Evolutionary conservation across 2,888 invertebrate genomes (phyloP).

Genomic region (Leptarthrus brevirostris): DNA sequence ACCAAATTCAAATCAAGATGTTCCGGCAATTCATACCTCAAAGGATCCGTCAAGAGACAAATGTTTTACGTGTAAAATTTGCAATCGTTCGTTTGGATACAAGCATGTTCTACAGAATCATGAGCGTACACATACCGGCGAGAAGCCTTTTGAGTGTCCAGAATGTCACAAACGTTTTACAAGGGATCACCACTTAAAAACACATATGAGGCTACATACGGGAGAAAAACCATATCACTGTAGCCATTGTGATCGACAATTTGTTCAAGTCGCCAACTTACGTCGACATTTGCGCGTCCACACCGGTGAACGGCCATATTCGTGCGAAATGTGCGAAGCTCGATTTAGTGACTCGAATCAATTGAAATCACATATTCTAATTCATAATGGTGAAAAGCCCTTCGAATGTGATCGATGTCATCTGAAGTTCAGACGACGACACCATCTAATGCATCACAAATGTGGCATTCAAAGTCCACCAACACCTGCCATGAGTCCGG

Average conservation of each 20-base stretch:
- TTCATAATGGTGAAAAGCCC: slow-evolving; percentile 91
- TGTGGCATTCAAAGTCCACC: slow-evolving; percentile 71
- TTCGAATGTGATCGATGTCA: slow-evolving; percentile 85
- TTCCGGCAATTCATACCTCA: slow-evolving; percentile 55
- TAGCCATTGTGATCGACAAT: slow-evolving; percentile 90
- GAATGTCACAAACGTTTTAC: slow-evolving; percentile 94
- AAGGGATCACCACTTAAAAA: slow-evolving; percentile 92
- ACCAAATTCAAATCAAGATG: slow-evolving; percentile 66
- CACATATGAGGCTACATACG: slow-evolving; percentile 91
- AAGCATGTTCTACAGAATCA: slow-evolving; percentile 95
- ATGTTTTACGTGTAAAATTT: slow-evolving; percentile 88
- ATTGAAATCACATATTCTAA: slow-evolving; percentile 87
- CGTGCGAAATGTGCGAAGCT: slow-evolving; percentile 85
- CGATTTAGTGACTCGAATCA: slow-evolving; percentile 94
- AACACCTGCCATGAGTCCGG: slow-evolving; percentile 61
- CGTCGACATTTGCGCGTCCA: slow-evolving; percentile 89
- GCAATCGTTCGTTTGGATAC: slow-evolving; percentile 90
- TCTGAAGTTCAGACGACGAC: slow-evolving; percentile 83
- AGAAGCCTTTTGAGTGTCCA: slow-evolving; percentile 87
- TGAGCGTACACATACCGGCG: slow-evolving; percentile 93
- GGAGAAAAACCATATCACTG: slow-evolving; percentile 95
- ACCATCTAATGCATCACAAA: slow-evolving; percentile 87
- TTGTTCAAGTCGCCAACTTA: slow-evolving; percentile 93
- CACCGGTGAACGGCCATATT: slow-evolving; percentile 91
- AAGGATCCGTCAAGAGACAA: slow-evolving; percentile 77